These are phyloP conservation scores for Ovibos moschatus DNA, from an alignment of 2,113 vertebrate genomes.

Conservation along the genomic window DNA sequence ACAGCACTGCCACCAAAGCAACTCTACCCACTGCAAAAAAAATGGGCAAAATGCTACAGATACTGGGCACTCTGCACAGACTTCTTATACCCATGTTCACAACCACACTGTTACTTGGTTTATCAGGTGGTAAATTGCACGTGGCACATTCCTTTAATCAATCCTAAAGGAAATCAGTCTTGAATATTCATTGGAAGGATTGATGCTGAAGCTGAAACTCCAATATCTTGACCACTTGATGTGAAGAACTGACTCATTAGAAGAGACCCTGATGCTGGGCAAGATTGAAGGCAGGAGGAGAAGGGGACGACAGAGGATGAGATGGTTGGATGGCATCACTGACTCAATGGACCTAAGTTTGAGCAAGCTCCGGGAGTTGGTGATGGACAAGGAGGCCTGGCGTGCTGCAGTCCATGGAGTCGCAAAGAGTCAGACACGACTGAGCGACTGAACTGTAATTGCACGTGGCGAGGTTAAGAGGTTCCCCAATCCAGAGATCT, in stretches of 20 bases:
- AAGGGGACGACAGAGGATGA: neutral
- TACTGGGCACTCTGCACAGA: accelerated
- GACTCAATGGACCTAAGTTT: neutral
- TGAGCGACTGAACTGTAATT: neutral
- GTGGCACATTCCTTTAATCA: neutral
- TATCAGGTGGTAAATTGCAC: accelerated
- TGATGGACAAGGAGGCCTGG: neutral
- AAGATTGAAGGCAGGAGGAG: neutral
- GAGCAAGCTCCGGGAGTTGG: accelerated
- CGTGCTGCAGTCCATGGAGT: neutral
- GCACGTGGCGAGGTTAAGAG: neutral
- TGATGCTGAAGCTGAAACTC: neutral
- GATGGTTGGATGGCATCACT: neutral
- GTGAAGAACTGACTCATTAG: accelerated
- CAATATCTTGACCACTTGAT: neutral
- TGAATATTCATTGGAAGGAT: neutral
- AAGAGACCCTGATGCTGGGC: neutral
- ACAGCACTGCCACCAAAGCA: accelerated
- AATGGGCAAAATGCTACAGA: accelerated
- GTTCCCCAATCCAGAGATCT: neutral
- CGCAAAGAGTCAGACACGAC: accelerated
- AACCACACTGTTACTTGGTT: accelerated
- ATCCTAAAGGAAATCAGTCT: neutral
- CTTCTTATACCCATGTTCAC: accelerated
- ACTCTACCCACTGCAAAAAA: accelerated